Conservation (phyloP, 92 coral and sea anemone species). For the Phenganax subtilis region DNA sequence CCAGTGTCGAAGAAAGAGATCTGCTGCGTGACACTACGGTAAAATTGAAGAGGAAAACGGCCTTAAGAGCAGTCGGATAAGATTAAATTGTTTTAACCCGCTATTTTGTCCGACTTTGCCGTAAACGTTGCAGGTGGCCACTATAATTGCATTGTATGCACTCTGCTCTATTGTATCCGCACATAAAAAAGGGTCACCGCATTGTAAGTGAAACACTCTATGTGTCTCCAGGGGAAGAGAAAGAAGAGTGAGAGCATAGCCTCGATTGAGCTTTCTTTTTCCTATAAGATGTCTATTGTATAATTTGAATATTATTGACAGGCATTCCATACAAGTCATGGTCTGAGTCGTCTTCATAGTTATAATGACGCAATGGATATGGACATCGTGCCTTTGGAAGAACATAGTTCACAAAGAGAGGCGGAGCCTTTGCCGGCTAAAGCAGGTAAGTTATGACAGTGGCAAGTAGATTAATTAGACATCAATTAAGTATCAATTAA, state of each 20-base stretch:
- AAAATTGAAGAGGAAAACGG: too few species aligned
- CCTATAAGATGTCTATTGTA: neutral
- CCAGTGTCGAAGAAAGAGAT: too few species aligned
- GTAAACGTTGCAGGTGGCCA: too few species aligned
- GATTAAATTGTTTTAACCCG: too few species aligned
- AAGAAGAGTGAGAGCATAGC: too few species aligned
- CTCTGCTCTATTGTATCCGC: too few species aligned
- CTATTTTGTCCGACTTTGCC: too few species aligned
- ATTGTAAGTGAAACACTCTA: neutral
- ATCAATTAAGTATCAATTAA: neutral
- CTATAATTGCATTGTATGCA: too few species aligned
- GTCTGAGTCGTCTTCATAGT: neutral
- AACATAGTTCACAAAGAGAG: neutral
- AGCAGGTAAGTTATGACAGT: neutral
- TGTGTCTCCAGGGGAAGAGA: neutral
- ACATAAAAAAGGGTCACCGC: too few species aligned
- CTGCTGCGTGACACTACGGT: too few species aligned
- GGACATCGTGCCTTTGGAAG: neutral
- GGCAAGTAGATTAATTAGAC: neutral
- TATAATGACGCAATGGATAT: neutral
- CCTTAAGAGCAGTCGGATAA: too few species aligned
- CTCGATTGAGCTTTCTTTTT: too few species aligned
- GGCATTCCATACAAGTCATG: neutral
- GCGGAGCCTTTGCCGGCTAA: slow-evolving; percentile 3
- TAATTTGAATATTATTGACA: neutral